Evolutionary conservation across 2,797 vertebrate species (phyloP), one percentile per base, ranked within the genome.

Genomic region (Poecilia velifera): DNA sequence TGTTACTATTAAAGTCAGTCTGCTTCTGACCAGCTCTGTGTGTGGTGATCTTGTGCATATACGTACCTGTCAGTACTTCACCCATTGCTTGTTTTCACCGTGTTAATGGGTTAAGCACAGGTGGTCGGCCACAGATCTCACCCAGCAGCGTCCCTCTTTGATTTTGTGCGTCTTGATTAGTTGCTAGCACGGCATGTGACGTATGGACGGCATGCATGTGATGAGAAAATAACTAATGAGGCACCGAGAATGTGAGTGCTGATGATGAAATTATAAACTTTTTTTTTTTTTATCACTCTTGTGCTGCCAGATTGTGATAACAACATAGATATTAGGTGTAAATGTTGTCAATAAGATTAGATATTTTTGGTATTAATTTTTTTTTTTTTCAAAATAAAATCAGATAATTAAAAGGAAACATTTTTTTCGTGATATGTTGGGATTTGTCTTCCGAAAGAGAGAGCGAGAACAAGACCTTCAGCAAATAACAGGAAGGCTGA

Each of bases 71-170:
- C 51, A 74, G 53, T 64, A 59, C 64, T 76, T 76, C 73, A 72
- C 66, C 76, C 64, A 72, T 66, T 84, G 74, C 84, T 88, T 86
- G 87, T 88, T 90, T 92, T 72, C 79, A 76, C 84, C 62, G 78
- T 83, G 85, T 94, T 95, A 95, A 95, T 93, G 93, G 90, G 89
- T 82, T 87, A 31, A 31, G 31, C 31, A 31, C 31, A 31, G 31
- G 31, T 31, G 31, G 31, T 94, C 92, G 93, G 77, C 86, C 83
- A 79, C 82, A 91, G 89, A 92, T 94, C 92, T 89, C 83, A 87
- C 91, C 85, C 55, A 83, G 81, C 78, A 36, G 76, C 87, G 83
- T 91, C 77, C 84, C 86, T 85, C 66, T 80, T 77, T 43, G 36
- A 75, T 82, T 43, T 43, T 85, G 80, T 85, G 91, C 0, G 79